Percentiles rank a stretch among this genome's conserved stretches.
Evolutionary conservation across 2,113 vertebrate species (phyloP).

Genomic region (Lagenorhynchus albirostris): DNA sequence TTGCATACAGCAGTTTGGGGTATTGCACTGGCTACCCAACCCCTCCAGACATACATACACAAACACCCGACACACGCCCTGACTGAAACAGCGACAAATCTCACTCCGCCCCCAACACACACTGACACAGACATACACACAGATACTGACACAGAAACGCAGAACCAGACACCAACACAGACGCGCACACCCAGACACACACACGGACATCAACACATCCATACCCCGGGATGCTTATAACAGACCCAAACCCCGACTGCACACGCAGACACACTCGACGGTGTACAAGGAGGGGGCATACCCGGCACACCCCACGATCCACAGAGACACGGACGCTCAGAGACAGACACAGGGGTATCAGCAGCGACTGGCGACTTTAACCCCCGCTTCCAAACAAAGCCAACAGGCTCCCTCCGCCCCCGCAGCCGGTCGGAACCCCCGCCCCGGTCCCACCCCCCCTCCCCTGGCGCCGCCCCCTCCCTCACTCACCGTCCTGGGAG

Average conservation of each 20-base stretch:
- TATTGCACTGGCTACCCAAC: slow-evolving; percentile 33
- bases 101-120: slow-evolving; percentile 75
- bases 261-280: slow-evolving; percentile 21
- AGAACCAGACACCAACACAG: slow-evolving; percentile 64
- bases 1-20: slow-evolving; percentile 68
- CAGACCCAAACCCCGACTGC: not conserved
- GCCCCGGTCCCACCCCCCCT: not conserved
- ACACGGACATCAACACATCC: slow-evolving; percentile 40
- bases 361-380: slow-evolving; percentile 5
- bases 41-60: slow-evolving; percentile 66
- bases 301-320: slow-evolving; percentile 59
- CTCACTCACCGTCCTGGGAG: slow-evolving; percentile 76
- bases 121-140: slow-evolving; percentile 70
- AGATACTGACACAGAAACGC: slow-evolving; percentile 60
- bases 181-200: slow-evolving; percentile 58
- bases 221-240: not conserved
- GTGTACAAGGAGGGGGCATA: not conserved
- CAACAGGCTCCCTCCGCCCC: slow-evolving; percentile 7
- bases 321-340: slow-evolving; percentile 7
- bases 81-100: slow-evolving; percentile 54
- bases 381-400: slow-evolving; percentile 63
- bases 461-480: slow-evolving; percentile 46
- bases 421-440: not conserved
- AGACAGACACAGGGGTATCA: slow-evolving; percentile 29
- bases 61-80: slow-evolving; percentile 72